Percentiles rank a stretch among this genome's conserved stretches.
Conservation (phyloP, 2,888 invertebrate species). For the Euzophera pinguis region DNA sequence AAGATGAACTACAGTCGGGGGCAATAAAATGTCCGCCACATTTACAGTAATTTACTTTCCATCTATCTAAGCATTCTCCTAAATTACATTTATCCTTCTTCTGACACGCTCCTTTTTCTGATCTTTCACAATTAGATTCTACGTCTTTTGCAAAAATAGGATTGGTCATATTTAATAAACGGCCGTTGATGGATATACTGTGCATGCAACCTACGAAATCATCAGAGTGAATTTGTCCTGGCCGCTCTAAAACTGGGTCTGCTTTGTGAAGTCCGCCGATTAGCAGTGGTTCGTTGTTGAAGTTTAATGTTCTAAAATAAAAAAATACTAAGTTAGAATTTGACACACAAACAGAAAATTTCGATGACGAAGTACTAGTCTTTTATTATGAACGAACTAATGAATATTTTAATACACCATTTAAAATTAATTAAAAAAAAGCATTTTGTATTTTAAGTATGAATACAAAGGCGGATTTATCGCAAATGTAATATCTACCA, state of each 20-base stretch:
- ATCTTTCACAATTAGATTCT: slow-evolving; percentile 87
- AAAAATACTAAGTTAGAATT: neutral
- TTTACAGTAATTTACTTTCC: slow-evolving; percentile 87
- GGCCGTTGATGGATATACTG: slow-evolving; percentile 92
- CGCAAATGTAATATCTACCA: too few species aligned
- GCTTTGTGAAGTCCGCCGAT: slow-evolving; percentile 92
- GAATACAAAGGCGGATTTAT: too few species aligned
- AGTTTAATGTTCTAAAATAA: slow-evolving; percentile 89
- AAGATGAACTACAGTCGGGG: slow-evolving; percentile 87
- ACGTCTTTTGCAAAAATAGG: slow-evolving; percentile 87
- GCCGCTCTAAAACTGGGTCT: slow-evolving; percentile 92
- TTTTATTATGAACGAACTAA: too few species aligned
- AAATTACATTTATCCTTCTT: slow-evolving; percentile 75
- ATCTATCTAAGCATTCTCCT: slow-evolving; percentile 90
- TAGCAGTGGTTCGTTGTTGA: slow-evolving; percentile 91
- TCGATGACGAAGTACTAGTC: too few species aligned
- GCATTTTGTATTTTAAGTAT: too few species aligned
- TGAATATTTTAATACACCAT: too few species aligned
- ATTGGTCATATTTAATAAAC: slow-evolving; percentile 88
- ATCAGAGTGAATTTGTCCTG: slow-evolving; percentile 94
- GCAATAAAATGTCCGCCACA: slow-evolving; percentile 86
- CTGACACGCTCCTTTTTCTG: slow-evolving; percentile 83
- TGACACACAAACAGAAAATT: too few species aligned
- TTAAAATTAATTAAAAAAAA: too few species aligned
- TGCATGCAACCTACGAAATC: slow-evolving; percentile 97